Percentiles rank a stretch among this genome's conserved stretches.
Evolutionary conservation across 2,888 invertebrate species (phyloP).

Genomic region (Ceraclea dissimilis): DNA sequence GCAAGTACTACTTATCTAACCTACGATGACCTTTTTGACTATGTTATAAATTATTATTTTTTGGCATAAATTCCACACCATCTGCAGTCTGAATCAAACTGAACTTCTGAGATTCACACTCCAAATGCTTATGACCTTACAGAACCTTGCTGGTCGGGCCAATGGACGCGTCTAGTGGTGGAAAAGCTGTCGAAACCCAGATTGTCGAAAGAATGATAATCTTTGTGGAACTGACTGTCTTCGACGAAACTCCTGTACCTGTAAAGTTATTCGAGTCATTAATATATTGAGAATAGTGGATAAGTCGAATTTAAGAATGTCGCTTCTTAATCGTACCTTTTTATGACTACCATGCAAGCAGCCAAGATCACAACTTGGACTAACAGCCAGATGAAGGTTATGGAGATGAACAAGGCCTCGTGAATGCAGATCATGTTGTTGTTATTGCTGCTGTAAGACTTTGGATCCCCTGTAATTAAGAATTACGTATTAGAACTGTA

Average conservation of each 20-base stretch:
- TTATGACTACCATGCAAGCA: constrained; percentile 49
- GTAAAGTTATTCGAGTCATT: too few relatives aligned
- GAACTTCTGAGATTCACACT: too few relatives aligned
- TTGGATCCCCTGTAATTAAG: constrained; percentile 29
- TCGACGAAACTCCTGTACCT: constrained; percentile 44
- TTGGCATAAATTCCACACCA: too few relatives aligned
- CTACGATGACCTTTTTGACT: too few relatives aligned
- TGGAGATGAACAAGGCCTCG: constrained; percentile 56
- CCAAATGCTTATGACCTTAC: neutral
- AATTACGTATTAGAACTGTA: too few relatives aligned
- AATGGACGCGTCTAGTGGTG: constrained; percentile 60
- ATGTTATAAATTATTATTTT: too few relatives aligned
- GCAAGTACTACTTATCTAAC: too few relatives aligned
- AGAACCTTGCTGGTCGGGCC: constrained; percentile 52
- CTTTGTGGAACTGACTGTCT: constrained; percentile 44
- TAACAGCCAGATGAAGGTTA: constrained; percentile 55
- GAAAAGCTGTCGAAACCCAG: constrained; percentile 58
- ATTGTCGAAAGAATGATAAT: constrained; percentile 52
- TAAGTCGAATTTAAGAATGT: too few relatives aligned
- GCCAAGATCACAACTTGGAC: constrained; percentile 47
- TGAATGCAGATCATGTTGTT: constrained; percentile 51
- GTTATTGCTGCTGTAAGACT: constrained; percentile 22
- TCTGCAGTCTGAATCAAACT: too few relatives aligned
- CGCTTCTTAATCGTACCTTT: too few relatives aligned
- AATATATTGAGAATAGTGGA: too few relatives aligned